These are phyloP conservation scores for Ectemnius cavifrons DNA, from an alignment of 2,888 invertebrate species.

Conservation along the genomic window DNA sequence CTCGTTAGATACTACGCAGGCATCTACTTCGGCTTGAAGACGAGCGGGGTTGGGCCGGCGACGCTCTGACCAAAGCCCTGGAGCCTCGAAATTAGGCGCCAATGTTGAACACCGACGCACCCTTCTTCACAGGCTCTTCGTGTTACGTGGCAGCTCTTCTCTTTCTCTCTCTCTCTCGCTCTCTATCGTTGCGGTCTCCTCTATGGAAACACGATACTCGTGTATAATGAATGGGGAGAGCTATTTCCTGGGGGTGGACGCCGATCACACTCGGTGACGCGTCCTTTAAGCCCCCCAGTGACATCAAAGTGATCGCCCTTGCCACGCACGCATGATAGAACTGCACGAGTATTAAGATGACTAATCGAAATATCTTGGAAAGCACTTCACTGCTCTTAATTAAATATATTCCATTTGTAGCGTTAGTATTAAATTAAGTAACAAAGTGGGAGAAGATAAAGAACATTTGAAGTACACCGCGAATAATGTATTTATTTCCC, in stretches of 20 bases:
- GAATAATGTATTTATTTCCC: too few species aligned
- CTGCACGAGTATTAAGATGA: too few species aligned
- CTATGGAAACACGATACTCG: slow-evolving; percentile 50
- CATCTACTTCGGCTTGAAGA: slow-evolving; percentile 43
- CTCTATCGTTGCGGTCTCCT: slow-evolving; percentile 27
- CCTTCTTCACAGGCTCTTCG: slow-evolving; percentile 35
- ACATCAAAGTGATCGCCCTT: too few species aligned
- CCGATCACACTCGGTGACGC: slow-evolving; percentile 38
- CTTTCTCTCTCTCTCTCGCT: too few species aligned
- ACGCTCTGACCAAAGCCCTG: slow-evolving; percentile 10
- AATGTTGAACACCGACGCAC: slow-evolving; percentile 49
- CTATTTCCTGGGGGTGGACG: slow-evolving; percentile 30
- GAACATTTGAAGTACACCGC: too few species aligned
- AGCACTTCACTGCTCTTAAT: too few species aligned
- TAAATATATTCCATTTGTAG: too few species aligned
- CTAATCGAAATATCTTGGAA: too few species aligned
- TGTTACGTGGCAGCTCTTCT: slow-evolving; percentile 19
- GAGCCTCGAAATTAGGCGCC: slow-evolving; percentile 60
- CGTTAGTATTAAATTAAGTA: too few species aligned
- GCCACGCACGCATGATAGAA: too few species aligned
- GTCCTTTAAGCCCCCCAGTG: slow-evolving; percentile 19
- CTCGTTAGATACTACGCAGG: slow-evolving; percentile 56
- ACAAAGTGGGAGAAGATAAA: too few species aligned
- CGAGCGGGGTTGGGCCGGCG: slow-evolving; percentile 53
- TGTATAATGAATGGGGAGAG: slow-evolving; percentile 43